phyloP scores from a whole-genome alignment of 2,888 invertebrate species.

The Lamproptera curius region DNA sequence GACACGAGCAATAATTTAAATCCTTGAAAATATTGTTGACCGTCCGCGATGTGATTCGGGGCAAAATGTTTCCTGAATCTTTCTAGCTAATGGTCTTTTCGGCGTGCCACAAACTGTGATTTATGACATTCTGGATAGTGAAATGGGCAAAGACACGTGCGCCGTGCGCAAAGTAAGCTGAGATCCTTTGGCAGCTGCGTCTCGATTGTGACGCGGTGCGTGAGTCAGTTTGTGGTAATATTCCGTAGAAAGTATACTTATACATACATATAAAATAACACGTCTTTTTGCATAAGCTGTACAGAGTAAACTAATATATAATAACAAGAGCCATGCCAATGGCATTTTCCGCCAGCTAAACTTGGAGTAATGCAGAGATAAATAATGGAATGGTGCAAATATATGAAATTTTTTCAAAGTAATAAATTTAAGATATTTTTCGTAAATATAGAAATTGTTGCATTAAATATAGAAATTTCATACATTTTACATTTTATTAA shows the following conservation, averaged over 20 bases:
- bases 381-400: too few species aligned
- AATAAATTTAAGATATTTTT: too few species aligned
- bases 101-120: slow-evolving; percentile 27
- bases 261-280: too few species aligned
- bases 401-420: too few species aligned
- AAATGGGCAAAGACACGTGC: slow-evolving; percentile 50
- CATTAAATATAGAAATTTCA: too few species aligned
- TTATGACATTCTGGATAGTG: slow-evolving; percentile 42
- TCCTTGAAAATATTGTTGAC: slow-evolving; percentile 27
- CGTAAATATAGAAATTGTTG: too few species aligned
- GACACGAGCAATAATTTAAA: slow-evolving; percentile 17
- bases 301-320: too few species aligned
- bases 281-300: too few species aligned
- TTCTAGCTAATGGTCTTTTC: slow-evolving; percentile 28
- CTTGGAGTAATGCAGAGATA: too few species aligned
- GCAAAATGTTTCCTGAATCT: slow-evolving; percentile 24
- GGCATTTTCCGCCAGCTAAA: too few species aligned
- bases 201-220: slow-evolving; percentile 50
- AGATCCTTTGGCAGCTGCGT: slow-evolving; percentile 75
- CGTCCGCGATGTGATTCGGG: slow-evolving; percentile 8
- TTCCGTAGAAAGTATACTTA: slow-evolving; percentile 16
- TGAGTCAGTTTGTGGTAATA: slow-evolving; percentile 48
- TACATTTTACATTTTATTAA: too few species aligned
- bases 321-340: too few species aligned
- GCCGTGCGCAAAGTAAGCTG: slow-evolving; percentile 71